Percentiles rank a stretch among this genome's conserved stretches.
phyloP scores from a whole-genome alignment of 2,113 vertebrate species.

The Taxidea taxus region DNA sequence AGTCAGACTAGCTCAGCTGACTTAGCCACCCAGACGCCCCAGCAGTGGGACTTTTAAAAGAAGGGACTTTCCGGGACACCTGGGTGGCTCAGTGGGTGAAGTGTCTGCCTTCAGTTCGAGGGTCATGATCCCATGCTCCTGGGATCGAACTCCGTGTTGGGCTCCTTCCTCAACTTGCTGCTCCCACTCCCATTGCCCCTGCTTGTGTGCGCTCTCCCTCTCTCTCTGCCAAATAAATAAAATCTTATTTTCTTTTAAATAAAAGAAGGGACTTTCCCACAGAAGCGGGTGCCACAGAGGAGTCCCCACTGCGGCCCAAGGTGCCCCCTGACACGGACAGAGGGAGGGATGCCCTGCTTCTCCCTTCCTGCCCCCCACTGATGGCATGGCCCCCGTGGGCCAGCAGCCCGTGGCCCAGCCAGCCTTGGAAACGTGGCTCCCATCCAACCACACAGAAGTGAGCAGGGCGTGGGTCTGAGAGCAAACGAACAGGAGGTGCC shows the following conservation, averaged over 20 bases:
- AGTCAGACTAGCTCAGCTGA: neutral
- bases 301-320: neutral
- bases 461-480: accelerated
- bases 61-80: neutral
- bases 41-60: neutral
- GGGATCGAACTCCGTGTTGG: neutral
- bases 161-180: neutral
- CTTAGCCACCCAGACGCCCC: neutral
- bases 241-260: neutral
- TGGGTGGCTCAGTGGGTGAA: neutral
- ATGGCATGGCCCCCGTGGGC: no score
- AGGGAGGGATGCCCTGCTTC: neutral
- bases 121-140: neutral
- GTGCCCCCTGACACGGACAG: neutral
- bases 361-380: accelerated
- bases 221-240: neutral
- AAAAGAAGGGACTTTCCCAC: neutral
- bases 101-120: neutral
- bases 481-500: accelerated
- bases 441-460: accelerated
- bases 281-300: neutral
- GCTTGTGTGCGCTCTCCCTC: neutral
- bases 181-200: neutral
- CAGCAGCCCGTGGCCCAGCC: neutral
- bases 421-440: neutral